Percentiles rank a stretch among this genome's conserved stretches.
phyloP scores from a whole-genome alignment of 37 sponge, comb jelly and placozoan genomes.

The Crambe crambe region DNA sequence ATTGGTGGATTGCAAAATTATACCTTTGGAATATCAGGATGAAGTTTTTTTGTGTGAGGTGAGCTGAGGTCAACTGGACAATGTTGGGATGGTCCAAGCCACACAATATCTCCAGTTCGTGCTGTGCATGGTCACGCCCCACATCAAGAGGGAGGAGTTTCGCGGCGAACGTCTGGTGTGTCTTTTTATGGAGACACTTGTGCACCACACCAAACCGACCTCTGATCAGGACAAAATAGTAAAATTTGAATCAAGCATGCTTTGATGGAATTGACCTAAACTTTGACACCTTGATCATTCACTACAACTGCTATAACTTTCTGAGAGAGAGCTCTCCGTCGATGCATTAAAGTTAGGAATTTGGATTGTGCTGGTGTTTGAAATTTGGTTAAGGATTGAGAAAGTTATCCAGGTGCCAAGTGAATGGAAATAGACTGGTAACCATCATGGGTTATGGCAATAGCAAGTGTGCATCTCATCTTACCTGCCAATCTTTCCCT shows the following conservation, averaged over 20 bases:
- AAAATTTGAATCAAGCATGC: background rate
- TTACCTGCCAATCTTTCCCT: conserved; percentile 34
- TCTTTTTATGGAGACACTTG: conserved; percentile 54
- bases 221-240: conserved; percentile 14
- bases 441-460: no score
- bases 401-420: no score
- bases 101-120: conserved; percentile 63
- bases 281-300: no score
- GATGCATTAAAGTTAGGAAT: no score
- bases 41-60: conserved; percentile 30
- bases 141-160: conserved; percentile 56
- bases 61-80: conserved; percentile 39
- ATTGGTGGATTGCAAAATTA: no score
- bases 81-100: conserved; percentile 56
- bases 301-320: no score
- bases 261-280: no score
- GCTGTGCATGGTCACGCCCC: conserved; percentile 40
- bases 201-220: conserved; percentile 58
- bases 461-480: no score
- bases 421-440: no score
- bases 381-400: no score
- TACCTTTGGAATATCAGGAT: conserved; percentile 61
- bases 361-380: no score
- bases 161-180: conserved; percentile 49
- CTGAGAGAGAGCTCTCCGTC: no score